Evolutionary conservation across 2,113 vertebrate species (phyloP).

Genomic region (Ophthalmolycus amberensis): DNA sequence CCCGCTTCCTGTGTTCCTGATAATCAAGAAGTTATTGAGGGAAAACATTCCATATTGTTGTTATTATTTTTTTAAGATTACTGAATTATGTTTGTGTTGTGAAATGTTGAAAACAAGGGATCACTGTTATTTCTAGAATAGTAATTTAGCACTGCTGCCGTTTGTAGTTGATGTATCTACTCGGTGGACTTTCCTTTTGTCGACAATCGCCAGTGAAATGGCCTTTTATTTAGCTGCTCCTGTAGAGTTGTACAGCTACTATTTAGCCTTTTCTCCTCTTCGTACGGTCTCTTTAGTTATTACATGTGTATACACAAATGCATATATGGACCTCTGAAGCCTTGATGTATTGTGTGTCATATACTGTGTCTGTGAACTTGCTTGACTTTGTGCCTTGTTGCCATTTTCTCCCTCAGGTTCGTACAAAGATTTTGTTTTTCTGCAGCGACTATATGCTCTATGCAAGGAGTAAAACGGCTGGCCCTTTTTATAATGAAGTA

Average conservation of each 20-base stretch:
- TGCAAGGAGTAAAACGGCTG: conserved; percentile 56
- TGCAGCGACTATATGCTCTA: conserved; percentile 57
- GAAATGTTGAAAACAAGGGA: conserved; percentile 74
- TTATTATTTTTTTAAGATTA: conserved; percentile 43
- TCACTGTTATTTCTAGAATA: conserved; percentile 70
- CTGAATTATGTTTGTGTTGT: conserved; percentile 53
- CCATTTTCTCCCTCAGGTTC: conserved; percentile 77
- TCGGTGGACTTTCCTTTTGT: conserved; percentile 40
- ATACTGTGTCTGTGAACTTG: conserved; percentile 58
- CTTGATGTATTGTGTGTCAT: conserved; percentile 54
- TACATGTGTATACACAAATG: conserved; percentile 17
- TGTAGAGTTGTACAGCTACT: conserved; percentile 29
- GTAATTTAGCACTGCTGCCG: conserved; percentile 66
- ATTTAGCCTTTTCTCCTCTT: conserved; percentile 41
- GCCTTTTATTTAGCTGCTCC: conserved; percentile 43
- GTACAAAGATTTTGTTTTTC: conserved; percentile 37
- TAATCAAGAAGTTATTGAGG: conserved; percentile 55
- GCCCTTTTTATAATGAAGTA: conserved; percentile 48
- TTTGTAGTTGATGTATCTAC: conserved; percentile 44
- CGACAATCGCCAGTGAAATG: conserved; percentile 74
- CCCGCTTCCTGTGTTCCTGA: conserved; percentile 26
- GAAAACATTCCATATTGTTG: conserved; percentile 77
- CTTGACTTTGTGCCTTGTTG: conserved; percentile 70
- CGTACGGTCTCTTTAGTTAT: conserved; percentile 52
- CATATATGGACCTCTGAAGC: conserved; percentile 59